Percentiles rank a stretch among this genome's conserved stretches.
phyloP scores from a whole-genome alignment of 2,888 invertebrate species.

The Zaprionus lineosus region DNA sequence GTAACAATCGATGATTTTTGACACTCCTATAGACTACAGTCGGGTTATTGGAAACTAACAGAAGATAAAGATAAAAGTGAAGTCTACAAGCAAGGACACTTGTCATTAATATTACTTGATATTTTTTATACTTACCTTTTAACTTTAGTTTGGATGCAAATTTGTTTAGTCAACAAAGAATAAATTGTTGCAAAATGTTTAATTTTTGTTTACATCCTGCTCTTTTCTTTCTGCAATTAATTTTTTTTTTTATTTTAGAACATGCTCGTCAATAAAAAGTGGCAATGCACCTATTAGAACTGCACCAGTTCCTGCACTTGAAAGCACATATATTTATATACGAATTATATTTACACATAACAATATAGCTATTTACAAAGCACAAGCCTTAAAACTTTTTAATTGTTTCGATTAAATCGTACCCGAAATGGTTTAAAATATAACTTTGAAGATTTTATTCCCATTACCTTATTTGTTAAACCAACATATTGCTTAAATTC shows the following conservation, averaged over 20 bases:
- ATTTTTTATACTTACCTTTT: slow-evolving; percentile 45
- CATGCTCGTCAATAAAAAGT: slow-evolving; percentile 39
- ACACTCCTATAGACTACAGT: slow-evolving; percentile 41
- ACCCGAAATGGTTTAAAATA: too few species aligned
- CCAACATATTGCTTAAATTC: too few species aligned
- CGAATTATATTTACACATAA: slow-evolving; percentile 23
- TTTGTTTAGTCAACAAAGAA: slow-evolving; percentile 62
- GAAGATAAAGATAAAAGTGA: slow-evolving; percentile 33
- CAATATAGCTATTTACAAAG: slow-evolving; percentile 50
- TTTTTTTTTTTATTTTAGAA: slow-evolving; percentile 10
- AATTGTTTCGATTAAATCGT: slow-evolving; percentile 30
- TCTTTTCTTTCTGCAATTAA: background rate
- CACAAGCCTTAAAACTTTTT: slow-evolving; percentile 38
- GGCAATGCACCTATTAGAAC: slow-evolving; percentile 59
- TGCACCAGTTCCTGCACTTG: slow-evolving; percentile 70
- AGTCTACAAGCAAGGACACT: slow-evolving; percentile 46
- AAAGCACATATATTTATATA: slow-evolving; percentile 57
- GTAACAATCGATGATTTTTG: slow-evolving; percentile 47
- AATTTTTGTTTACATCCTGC: slow-evolving; percentile 20
- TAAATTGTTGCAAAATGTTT: slow-evolving; percentile 67
- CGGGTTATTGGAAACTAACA: slow-evolving; percentile 58
- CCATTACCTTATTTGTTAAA: too few species aligned
- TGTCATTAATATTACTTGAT: slow-evolving; percentile 67
- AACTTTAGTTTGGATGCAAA: slow-evolving; percentile 68
- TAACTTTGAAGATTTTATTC: too few species aligned